These are phyloP conservation scores for Liasis olivaceus DNA, from an alignment of 2,797 vertebrate species.

Conservation along the genomic window DNA sequence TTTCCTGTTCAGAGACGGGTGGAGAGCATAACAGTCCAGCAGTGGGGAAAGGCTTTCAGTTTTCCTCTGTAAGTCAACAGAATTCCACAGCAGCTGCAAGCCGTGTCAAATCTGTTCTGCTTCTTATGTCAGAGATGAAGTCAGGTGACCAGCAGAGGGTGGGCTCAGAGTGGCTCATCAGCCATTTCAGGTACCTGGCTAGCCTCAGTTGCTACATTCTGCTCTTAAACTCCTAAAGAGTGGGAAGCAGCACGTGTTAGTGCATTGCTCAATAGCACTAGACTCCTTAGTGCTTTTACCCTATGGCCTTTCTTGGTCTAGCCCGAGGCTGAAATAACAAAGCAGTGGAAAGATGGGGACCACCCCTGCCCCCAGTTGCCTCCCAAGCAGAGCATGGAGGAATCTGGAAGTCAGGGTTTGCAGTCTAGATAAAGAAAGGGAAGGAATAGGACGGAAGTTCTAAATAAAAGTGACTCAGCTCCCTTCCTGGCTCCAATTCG, in stretches of 20 bases:
- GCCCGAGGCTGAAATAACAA: not conserved
- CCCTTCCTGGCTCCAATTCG: no score
- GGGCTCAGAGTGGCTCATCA: no score
- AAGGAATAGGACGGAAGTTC: not conserved
- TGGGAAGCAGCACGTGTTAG: not conserved
- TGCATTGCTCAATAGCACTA: not conserved
- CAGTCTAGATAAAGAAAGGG: not conserved
- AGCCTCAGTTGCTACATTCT: not conserved
- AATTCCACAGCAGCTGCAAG: no score
- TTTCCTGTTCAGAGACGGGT: not conserved
- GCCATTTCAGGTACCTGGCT: no score
- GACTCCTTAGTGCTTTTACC: not conserved
- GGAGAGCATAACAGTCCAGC: no score
- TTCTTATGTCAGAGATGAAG: no score
- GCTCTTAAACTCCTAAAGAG: not conserved
- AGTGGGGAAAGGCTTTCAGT: no score
- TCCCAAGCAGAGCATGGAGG: not conserved
- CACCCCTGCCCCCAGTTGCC: not conserved
- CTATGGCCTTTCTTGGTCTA: not conserved
- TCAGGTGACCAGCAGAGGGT: no score
- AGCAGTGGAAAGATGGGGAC: not conserved
- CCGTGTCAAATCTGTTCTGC: no score
- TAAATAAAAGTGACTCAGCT: not conserved
- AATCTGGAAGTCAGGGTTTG: not conserved
- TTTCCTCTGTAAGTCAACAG: no score